Evolutionary conservation across 2,797 vertebrate species (phyloP).

Genomic region (Acanthiza pusilla): DNA sequence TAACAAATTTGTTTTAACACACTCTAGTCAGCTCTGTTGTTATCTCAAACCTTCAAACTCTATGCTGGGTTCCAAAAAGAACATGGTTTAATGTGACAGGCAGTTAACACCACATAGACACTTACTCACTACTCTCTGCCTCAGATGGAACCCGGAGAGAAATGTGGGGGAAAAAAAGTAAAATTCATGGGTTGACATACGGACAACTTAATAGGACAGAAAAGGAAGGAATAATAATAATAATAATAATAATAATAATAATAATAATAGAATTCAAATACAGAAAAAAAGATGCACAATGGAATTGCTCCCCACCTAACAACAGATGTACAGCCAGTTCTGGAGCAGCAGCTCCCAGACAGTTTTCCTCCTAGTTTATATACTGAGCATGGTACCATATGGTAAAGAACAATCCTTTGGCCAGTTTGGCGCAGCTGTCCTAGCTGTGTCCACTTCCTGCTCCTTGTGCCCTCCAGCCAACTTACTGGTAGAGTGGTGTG

Average conservation of each 20-base stretch:
- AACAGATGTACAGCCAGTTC: not conserved
- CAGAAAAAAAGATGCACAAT: not conserved
- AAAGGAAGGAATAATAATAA: not conserved
- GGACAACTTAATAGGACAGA: not conserved
- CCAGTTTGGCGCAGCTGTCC: not conserved
- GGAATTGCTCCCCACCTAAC: not conserved
- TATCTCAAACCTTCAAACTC: not conserved
- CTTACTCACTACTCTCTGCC: not conserved
- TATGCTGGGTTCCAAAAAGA: not conserved
- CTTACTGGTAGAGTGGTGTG: not conserved
- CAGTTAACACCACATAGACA: not conserved
- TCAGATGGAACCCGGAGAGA: not conserved
- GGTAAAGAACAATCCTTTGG: not conserved
- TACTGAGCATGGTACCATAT: not conserved
- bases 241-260: too few species aligned
- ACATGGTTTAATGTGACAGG: not conserved
- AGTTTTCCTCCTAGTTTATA: not conserved
- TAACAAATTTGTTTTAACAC: not conserved
- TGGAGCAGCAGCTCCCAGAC: not conserved
- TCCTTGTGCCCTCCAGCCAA: not conserved
- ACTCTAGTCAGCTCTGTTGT: not conserved
- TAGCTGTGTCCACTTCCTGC: not conserved
- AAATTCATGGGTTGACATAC: not conserved
- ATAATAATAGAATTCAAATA: not conserved
- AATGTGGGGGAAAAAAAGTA: not conserved